Evolutionary conservation across 2,113 vertebrate genomes (phyloP).

Genomic region (Octodon degus): DNA sequence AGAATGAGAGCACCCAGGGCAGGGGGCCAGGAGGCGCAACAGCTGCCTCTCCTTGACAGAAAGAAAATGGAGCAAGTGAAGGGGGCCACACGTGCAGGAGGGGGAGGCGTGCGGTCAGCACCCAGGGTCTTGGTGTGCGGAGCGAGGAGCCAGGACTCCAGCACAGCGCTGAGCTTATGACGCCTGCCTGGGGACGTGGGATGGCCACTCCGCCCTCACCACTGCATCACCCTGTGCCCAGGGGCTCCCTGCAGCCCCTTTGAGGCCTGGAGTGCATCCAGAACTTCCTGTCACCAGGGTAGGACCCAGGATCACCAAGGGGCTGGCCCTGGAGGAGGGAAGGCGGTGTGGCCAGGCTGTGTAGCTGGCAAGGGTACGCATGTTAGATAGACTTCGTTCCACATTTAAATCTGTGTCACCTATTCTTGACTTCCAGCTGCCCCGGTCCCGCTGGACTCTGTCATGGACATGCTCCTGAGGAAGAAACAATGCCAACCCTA

Average conservation of each 20-base stretch:
- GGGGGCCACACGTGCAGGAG: fast-evolving
- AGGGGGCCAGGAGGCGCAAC: neutral
- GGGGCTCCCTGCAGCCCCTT: neutral
- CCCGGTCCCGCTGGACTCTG: too few species aligned
- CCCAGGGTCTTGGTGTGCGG: fast-evolving
- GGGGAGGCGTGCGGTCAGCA: fast-evolving
- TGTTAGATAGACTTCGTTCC: neutral
- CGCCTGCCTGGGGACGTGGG: fast-evolving
- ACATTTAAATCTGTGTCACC: fast-evolving
- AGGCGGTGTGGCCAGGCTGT: fast-evolving
- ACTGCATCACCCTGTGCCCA: neutral
- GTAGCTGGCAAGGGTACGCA: neutral
- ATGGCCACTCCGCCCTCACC: neutral
- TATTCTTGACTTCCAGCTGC: neutral
- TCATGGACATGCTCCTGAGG: fast-evolving
- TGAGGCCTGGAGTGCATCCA: too few species aligned
- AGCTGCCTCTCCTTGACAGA: neutral
- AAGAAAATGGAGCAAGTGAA: neutral
- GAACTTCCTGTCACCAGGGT: fast-evolving
- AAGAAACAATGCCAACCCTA: fast-evolving
- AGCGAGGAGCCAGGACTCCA: neutral
- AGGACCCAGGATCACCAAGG: fast-evolving
- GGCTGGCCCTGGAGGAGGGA: fast-evolving
- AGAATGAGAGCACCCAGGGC: neutral
- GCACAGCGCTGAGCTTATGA: neutral